Percentiles rank a stretch among this genome's conserved stretches.
These are phyloP conservation scores for Cotesia chilonis DNA, from an alignment of 1,140 invertebrate species.

Conservation along the genomic window DNA sequence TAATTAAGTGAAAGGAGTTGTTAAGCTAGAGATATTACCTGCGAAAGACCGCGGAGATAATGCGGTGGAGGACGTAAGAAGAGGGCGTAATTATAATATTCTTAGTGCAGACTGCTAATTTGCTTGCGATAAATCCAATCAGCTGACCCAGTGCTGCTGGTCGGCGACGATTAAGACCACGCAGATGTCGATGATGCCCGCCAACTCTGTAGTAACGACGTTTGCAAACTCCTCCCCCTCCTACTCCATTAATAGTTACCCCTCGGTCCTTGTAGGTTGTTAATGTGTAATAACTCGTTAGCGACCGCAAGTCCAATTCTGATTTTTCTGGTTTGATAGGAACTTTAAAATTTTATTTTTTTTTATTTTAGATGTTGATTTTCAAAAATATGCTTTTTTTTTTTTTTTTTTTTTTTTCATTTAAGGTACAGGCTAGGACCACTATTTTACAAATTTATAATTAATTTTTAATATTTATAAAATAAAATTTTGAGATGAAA, in stretches of 20 bases:
- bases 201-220: conserved; percentile 47
- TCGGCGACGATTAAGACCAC: conserved; percentile 42
- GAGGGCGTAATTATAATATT: conserved; percentile 49
- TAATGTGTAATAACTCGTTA: conserved; percentile 48
- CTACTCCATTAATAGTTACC: conserved; percentile 14
- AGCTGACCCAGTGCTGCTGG: conserved; percentile 51
- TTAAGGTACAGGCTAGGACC: too few species aligned
- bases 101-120: conserved; percentile 48
- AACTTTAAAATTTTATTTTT: not conserved
- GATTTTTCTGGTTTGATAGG: conserved; percentile 3
- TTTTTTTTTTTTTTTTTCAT: too few species aligned
- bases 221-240: conserved; percentile 47
- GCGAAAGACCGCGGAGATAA: conserved; percentile 45
- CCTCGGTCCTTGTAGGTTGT: conserved; percentile 39
- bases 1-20: conserved; percentile 3
- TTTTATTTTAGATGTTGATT: too few species aligned
- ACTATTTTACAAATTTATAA: too few species aligned
- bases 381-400: too few species aligned
- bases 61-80: conserved; percentile 45
- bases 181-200: conserved; percentile 22
- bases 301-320: conserved; percentile 34
- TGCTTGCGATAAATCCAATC: conserved; percentile 47
- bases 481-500: too few species aligned
- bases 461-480: too few species aligned
- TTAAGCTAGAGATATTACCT: conserved; percentile 39